Evolutionary conservation across 2,888 invertebrate genomes (phyloP).

Genomic region (Parasteatoda lunata): DNA sequence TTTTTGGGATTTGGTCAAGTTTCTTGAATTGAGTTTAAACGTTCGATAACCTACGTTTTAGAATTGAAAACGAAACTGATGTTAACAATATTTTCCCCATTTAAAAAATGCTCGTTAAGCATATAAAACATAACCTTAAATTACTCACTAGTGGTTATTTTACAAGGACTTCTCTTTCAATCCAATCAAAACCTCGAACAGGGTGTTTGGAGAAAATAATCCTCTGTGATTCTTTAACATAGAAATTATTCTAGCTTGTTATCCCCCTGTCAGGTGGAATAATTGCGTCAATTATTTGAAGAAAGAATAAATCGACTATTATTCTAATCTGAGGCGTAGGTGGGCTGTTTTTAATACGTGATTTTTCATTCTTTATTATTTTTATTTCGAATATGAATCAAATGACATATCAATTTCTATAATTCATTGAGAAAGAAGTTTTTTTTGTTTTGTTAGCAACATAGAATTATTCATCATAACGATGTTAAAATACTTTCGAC

Average conservation of each 20-base stretch:
- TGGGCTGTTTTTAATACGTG: not conserved
- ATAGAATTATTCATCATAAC: too few relatives aligned
- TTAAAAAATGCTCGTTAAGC: not conserved
- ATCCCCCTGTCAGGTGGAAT: not conserved
- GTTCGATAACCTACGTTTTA: too few relatives aligned
- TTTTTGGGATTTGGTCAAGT: too few relatives aligned
- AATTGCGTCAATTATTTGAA: not conserved
- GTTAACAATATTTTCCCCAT: not conserved
- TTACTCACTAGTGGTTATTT: not conserved
- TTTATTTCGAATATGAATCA: too few relatives aligned
- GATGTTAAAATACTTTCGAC: too few relatives aligned
- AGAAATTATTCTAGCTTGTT: not conserved
- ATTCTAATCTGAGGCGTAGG: not conserved
- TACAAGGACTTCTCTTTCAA: not conserved
- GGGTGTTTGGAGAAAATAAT: not conserved
- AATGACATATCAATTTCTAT: too few relatives aligned
- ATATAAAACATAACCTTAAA: not conserved
- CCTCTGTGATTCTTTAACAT: not conserved
- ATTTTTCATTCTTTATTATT: too few relatives aligned
- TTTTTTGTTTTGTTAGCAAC: too few relatives aligned
- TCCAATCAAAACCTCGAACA: conserved; percentile 1
- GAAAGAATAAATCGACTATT: not conserved
- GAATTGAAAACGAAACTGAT: too few relatives aligned
- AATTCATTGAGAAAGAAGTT: too few relatives aligned
- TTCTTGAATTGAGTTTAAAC: too few relatives aligned